These are phyloP conservation scores for Trypoxylon attenuatum DNA, from an alignment of 2,888 invertebrate species.

Conservation along the genomic window DNA sequence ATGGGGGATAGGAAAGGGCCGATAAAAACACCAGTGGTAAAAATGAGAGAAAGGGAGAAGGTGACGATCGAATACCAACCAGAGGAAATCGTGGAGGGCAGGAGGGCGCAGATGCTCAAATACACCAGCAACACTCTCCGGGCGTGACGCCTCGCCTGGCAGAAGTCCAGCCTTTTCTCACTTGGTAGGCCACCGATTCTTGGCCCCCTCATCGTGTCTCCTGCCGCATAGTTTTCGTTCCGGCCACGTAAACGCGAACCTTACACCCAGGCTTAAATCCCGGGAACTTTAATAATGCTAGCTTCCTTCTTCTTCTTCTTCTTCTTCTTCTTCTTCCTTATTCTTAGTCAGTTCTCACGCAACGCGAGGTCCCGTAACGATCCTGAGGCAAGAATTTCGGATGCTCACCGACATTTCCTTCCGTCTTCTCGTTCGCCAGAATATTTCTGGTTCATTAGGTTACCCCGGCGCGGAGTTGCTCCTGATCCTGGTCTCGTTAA, in stretches of 20 bases:
- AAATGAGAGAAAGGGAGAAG: constrained; percentile 7
- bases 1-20: background rate
- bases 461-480: background rate
- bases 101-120: constrained; percentile 62
- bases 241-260: constrained; percentile 60
- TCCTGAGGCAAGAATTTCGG: constrained; percentile 1
- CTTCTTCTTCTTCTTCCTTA: constrained; percentile 11
- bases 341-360: constrained; percentile 16
- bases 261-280: constrained; percentile 53
- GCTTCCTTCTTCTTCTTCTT: constrained; percentile 27
- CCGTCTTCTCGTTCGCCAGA: background rate
- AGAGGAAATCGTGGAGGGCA: constrained; percentile 63
- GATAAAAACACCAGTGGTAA: background rate
- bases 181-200: constrained; percentile 65
- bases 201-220: constrained; percentile 66
- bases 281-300: constrained; percentile 60
- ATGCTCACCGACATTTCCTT: constrained; percentile 18
- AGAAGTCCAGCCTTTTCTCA: constrained; percentile 58
- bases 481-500: background rate
- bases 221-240: constrained; percentile 69
- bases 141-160: constrained; percentile 58
- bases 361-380: constrained; percentile 39
- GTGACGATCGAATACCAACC: constrained; percentile 58
- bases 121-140: constrained; percentile 60
- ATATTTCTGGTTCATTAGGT: background rate